Base-by-base conservation (phyloP, 2,113 vertebrate genomes). In the Serilophus lunatus region DNA sequence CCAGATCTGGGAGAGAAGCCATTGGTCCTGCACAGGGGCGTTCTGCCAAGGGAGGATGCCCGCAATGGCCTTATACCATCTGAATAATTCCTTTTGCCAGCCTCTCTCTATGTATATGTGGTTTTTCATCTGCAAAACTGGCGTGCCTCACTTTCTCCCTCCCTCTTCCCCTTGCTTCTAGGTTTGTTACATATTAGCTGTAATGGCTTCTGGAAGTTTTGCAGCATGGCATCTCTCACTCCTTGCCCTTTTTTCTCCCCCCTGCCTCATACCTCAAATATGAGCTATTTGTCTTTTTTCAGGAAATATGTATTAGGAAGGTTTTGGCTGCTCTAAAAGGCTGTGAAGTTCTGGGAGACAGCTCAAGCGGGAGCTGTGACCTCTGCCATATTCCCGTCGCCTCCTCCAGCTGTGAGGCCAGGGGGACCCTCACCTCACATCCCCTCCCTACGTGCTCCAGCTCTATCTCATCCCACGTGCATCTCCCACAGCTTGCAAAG, bases 321-420 rank as follows among this genome's bases (percentile, higher is more conserved):
- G 49, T 53, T 56, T 45, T 3, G 18, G 61, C 74, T 72, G 80
- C 38, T 86, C 35, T 38, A 59, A 38, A 64, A 94, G 66, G 40
- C 74, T 6, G 17, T 49, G 59, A 82, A 81, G 36, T 28, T 88
- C 74, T 61, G 40, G 44, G 33, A 82, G 11, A 14, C 65, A 82
- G 65, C 38, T 68, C 2, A 35, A 68, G 31, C 18, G 28, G 59
- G 6, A 94, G 31, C n/a, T 64, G n/a, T 60, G 40, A 69, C 59
- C 36, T 86, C 63, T 47, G n/a, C 56, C 0, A 0, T 33, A 13
- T 40, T 76, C 36, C 13, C 6, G 70, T 56, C 26, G 80, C 57
- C 24, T 78, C 7, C 1, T 3, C 18, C 38, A 35, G 53, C 36
- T 2, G 1, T 0, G 1, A 61, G 50, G 36, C 59, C 1, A 0